phyloP scores from a whole-genome alignment of 2,888 invertebrate species.

The Tetragonisca angustula region DNA sequence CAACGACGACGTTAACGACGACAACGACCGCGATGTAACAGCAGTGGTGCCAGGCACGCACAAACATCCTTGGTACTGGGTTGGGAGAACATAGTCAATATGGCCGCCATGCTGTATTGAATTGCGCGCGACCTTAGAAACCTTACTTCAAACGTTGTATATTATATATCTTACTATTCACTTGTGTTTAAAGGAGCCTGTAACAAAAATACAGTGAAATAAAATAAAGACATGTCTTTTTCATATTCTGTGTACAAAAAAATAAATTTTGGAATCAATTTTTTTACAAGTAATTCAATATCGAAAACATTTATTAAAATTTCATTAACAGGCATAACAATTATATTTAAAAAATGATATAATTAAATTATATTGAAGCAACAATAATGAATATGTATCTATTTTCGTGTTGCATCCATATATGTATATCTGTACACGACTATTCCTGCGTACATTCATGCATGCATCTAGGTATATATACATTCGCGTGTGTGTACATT shows the following conservation, averaged over 20 bases:
- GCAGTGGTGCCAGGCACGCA: slow-evolving; percentile 71
- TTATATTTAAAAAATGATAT: neutral
- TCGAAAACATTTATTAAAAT: neutral
- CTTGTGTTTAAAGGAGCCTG: neutral
- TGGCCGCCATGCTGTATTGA: slow-evolving; percentile 57
- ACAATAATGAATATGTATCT: slow-evolving; percentile 37
- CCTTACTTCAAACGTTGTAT: neutral
- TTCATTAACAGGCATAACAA: neutral
- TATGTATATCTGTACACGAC: slow-evolving; percentile 54
- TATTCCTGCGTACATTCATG: slow-evolving; percentile 59
- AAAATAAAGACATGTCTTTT: neutral
- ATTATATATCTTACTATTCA: neutral
- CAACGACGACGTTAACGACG: slow-evolving; percentile 46
- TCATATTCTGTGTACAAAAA: neutral
- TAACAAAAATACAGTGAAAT: neutral
- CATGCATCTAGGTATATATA: slow-evolving; percentile 31
- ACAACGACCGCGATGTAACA: slow-evolving; percentile 59
- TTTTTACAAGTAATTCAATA: neutral
- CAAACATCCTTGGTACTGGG: slow-evolving; percentile 70
- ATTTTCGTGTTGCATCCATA: slow-evolving; percentile 54
- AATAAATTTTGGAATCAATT: neutral
- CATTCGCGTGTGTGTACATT: slow-evolving; percentile 42
- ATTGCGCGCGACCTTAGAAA: slow-evolving; percentile 53
- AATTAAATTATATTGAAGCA: slow-evolving; percentile 28
- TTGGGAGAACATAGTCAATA: slow-evolving; percentile 61